Evolutionary conservation across 2,888 invertebrate species (phyloP).

Genomic region (Drosophila emarginata): DNA sequence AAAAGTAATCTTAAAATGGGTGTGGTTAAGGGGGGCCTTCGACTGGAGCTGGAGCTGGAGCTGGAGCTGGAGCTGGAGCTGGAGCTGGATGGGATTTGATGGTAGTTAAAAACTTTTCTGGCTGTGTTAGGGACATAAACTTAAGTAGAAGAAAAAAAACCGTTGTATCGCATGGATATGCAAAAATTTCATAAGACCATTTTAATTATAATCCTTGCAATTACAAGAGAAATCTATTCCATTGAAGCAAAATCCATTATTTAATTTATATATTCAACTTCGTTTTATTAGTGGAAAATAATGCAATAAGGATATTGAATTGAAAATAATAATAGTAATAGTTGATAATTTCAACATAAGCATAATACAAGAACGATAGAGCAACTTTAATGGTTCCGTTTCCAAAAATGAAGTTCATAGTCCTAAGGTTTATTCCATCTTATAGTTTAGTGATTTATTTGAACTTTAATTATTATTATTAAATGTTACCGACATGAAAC

Average conservation of each 20-base stretch:
- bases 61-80: too few relatives aligned
- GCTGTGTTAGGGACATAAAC: background rate
- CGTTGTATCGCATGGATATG: background rate
- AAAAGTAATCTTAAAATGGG: slow-evolving; percentile 3
- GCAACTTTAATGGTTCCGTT: too few relatives aligned
- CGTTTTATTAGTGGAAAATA: too few relatives aligned
- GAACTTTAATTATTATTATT: too few relatives aligned
- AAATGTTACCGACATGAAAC: too few relatives aligned
- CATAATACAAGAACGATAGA: too few relatives aligned
- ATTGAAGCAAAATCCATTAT: background rate
- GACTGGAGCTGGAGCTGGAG: background rate
- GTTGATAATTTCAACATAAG: too few relatives aligned
- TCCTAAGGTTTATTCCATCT: too few relatives aligned
- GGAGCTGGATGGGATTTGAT: background rate
- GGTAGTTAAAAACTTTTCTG: background rate
- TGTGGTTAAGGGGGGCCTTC: background rate
- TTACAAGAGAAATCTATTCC: background rate
- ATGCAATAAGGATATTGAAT: too few relatives aligned
- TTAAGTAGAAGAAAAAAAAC: background rate
- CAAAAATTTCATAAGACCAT: background rate
- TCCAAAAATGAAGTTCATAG: too few relatives aligned
- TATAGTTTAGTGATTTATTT: too few relatives aligned
- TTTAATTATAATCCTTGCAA: background rate
- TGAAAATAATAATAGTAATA: too few relatives aligned
- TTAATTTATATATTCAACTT: background rate